These are phyloP conservation scores for Leptura quadrifasciata DNA, from an alignment of 2,888 invertebrate genomes.

Conservation along the genomic window DNA sequence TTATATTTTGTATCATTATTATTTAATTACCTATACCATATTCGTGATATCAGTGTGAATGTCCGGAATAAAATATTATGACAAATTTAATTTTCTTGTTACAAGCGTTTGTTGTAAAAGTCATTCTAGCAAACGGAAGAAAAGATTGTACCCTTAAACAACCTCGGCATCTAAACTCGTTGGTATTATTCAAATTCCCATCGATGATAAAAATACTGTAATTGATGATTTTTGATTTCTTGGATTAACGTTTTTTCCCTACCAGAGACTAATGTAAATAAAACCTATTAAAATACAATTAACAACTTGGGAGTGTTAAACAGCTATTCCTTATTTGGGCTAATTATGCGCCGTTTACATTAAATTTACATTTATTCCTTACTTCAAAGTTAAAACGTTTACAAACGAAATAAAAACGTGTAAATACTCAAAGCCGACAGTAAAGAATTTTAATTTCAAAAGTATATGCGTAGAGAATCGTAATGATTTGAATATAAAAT, in stretches of 20 bases:
- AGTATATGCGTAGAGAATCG: constrained; percentile 41
- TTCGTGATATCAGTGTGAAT: no score
- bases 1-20: no score
- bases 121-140: no score
- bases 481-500: constrained; percentile 37
- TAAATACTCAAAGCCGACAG: constrained; percentile 55
- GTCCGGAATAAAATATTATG: no score
- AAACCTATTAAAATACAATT: constrained; percentile 53
- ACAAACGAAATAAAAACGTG: constrained; percentile 56
- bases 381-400: constrained; percentile 48
- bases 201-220: constrained; percentile 10
- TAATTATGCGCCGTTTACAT: constrained; percentile 54
- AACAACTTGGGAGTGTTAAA: constrained; percentile 56
- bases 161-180: not conserved
- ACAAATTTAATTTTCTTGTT: no score
- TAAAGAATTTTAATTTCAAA: constrained; percentile 56
- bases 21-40: no score
- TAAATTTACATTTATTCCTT: constrained; percentile 54
- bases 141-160: not conserved
- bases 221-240: constrained; percentile 22
- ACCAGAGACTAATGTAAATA: constrained; percentile 42
- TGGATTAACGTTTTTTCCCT: constrained; percentile 10
- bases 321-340: constrained; percentile 50
- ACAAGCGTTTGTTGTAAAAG: no score
- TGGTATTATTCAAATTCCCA: not conserved